These are phyloP conservation scores for Bombus ignitus DNA, from an alignment of 1,140 invertebrate genomes.

Conservation along the genomic window DNA sequence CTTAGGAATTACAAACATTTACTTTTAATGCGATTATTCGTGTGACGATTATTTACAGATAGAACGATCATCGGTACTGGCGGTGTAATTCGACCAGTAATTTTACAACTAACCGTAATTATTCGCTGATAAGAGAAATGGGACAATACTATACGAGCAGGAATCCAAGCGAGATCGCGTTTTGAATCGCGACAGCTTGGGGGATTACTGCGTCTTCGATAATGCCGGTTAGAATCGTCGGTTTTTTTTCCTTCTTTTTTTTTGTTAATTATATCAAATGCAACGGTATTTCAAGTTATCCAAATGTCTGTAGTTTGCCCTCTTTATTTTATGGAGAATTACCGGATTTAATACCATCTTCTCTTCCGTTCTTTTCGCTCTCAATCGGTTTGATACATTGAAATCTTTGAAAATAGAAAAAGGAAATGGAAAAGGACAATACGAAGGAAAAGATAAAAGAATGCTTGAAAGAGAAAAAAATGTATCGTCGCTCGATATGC, in stretches of 20 bases:
- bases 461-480: constrained; percentile 10
- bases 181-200: not conserved
- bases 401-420: constrained; percentile 4
- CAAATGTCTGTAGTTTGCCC: constrained; percentile 12
- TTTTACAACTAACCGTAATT: constrained; percentile 35
- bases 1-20: constrained; percentile 68
- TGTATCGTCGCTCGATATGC: constrained; percentile 7
- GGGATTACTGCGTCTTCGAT: constrained; percentile 19
- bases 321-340: not conserved
- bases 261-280: constrained; percentile 18
- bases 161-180: not conserved
- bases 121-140: constrained; percentile 30
- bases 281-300: constrained; percentile 9
- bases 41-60: constrained; percentile 74
- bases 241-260: not conserved
- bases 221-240: constrained; percentile 1
- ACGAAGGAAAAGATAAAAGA: not conserved
- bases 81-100: constrained; percentile 17
- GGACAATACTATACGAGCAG: constrained; percentile 19
- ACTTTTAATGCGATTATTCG: constrained; percentile 69
- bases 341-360: not conserved
- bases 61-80: constrained; percentile 54
- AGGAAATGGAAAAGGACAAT: not conserved
- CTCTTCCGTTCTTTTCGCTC: not conserved
- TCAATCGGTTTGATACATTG: not conserved